A percentile compares a stretch with the other conserved stretches of the same genome.
phyloP scores from a whole-genome alignment of 2,888 invertebrate genomes.

The Drosophila neonasuta region DNA sequence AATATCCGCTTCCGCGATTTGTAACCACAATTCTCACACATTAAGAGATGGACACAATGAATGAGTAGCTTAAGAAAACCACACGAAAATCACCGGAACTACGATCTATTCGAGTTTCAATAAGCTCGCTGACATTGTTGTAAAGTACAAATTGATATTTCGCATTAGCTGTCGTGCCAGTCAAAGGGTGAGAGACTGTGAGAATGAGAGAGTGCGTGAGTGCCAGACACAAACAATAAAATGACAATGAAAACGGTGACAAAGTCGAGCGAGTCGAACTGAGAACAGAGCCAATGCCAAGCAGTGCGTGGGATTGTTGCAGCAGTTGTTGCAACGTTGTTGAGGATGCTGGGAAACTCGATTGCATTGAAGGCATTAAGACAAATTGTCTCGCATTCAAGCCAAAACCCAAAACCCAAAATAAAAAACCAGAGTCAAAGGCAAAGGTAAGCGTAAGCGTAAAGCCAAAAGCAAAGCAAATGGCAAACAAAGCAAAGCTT shows the following conservation, averaged over 20 bases:
- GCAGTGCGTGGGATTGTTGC: conserved; percentile 64
- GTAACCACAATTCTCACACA: conserved; percentile 58
- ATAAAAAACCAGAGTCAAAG: conserved; percentile 4
- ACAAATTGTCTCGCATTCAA: conserved; percentile 66
- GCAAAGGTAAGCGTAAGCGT: conserved; percentile 40
- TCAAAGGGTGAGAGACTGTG: conserved; percentile 12
- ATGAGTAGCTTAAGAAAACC: conserved; percentile 21
- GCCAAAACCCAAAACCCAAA: conserved; percentile 5
- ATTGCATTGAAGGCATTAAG: conserved; percentile 72
- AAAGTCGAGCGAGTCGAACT: conserved; percentile 49
- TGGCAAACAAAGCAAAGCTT: conserved; percentile 60
- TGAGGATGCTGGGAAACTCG: conserved; percentile 49
- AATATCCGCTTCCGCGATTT: conserved; percentile 65
- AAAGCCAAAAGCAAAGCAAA: conserved; percentile 41
- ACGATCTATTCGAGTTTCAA: conserved; percentile 69
- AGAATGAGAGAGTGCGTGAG: background rate
- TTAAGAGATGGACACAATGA: conserved; percentile 11
- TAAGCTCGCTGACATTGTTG: conserved; percentile 58
- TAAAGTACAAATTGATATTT: conserved; percentile 73
- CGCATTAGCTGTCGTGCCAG: conserved; percentile 62
- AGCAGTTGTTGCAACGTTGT: conserved; percentile 32
- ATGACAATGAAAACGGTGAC: conserved; percentile 70
- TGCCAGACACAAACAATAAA: conserved; percentile 22
- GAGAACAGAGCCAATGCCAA: conserved; percentile 19
- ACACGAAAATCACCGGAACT: conserved; percentile 64